Conservation (phyloP, 2,797 vertebrate genomes). For the Rhinogobio ventralis region DNA sequence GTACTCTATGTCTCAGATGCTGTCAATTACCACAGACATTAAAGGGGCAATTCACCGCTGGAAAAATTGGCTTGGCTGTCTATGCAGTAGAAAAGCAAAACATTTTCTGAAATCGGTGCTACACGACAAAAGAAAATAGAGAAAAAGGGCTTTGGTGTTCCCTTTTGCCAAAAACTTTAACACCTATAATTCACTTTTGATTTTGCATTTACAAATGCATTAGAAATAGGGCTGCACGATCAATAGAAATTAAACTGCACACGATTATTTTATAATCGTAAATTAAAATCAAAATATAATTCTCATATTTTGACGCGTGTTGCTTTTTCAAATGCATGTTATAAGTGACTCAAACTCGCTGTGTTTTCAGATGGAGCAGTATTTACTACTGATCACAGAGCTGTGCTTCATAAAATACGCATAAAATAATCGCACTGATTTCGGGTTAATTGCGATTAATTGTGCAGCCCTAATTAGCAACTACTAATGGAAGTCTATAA, state of each 20-base stretch:
- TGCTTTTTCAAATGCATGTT: too few species aligned
- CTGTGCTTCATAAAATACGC: too few species aligned
- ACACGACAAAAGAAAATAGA: background rate
- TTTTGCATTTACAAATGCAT: background rate
- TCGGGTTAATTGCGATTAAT: too few species aligned
- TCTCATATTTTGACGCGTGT: too few species aligned
- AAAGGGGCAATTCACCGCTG: background rate
- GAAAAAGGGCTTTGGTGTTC: background rate
- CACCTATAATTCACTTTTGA: background rate
- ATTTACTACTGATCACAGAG: too few species aligned
- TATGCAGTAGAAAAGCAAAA: background rate
- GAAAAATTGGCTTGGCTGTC: background rate
- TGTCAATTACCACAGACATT: background rate
- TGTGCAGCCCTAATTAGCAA: background rate
- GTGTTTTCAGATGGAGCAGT: too few species aligned
- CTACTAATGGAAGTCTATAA: background rate
- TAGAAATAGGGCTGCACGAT: background rate
- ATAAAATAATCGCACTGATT: too few species aligned
- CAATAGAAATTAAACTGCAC: too few species aligned
- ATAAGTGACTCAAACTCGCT: too few species aligned
- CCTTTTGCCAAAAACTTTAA: background rate
- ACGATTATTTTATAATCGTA: too few species aligned
- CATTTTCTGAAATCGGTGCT: background rate
- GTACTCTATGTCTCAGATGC: background rate
- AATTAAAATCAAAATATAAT: too few species aligned